phyloP scores from a whole-genome alignment of 2,888 invertebrate genomes.

The Penaeus monodon region DNA sequence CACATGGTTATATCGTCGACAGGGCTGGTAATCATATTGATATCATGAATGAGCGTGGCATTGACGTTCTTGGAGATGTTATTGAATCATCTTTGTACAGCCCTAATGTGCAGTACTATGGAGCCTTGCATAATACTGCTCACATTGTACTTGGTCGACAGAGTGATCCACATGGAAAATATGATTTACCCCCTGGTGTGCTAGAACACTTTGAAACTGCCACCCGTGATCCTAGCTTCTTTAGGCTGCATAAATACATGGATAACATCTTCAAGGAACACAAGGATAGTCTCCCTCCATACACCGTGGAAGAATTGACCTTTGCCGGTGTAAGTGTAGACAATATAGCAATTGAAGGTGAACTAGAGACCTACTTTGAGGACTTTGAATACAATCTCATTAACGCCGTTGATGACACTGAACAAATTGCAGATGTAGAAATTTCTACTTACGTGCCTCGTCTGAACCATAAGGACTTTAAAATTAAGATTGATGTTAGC shows the following conservation, averaged over 20 bases:
- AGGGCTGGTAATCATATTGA: constrained; percentile 55
- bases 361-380: constrained; percentile 66
- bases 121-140: constrained; percentile 40
- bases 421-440: constrained; percentile 44
- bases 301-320: constrained; percentile 72
- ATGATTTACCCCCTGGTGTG: constrained; percentile 68
- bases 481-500: constrained; percentile 65
- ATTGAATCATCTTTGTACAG: constrained; percentile 66
- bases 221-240: constrained; percentile 82
- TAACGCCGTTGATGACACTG: constrained; percentile 68
- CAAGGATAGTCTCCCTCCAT: constrained; percentile 75
- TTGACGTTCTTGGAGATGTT: constrained; percentile 65
- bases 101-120: constrained; percentile 65
- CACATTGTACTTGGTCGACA: constrained; percentile 47
- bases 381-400: constrained; percentile 67
- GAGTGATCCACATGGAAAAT: constrained; percentile 69
- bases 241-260: constrained; percentile 77
- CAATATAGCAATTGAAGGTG: constrained; percentile 73
- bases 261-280: constrained; percentile 78
- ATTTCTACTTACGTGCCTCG: constrained; percentile 65
- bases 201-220: constrained; percentile 76
- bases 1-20: constrained; percentile 72
- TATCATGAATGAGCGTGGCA: constrained; percentile 64
- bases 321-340: constrained; percentile 32
- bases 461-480: constrained; percentile 67